Conservation (phyloP, 2,797 vertebrate genomes). For the Amazona ochrocephala region DNA sequence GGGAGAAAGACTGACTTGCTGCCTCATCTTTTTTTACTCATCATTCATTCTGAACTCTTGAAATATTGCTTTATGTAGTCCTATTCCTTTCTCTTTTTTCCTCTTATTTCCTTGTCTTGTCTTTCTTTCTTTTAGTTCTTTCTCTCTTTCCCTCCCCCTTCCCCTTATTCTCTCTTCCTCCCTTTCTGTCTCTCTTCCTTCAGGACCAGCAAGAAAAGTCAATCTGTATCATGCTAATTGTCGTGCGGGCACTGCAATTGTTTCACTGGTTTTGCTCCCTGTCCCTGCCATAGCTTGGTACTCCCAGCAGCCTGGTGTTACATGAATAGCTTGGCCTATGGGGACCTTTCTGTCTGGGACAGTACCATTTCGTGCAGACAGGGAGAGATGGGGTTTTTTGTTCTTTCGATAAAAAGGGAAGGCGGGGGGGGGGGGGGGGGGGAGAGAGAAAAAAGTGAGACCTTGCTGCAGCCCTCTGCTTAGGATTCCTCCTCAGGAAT, state of each 20-base stretch:
- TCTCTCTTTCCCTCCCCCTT: background rate
- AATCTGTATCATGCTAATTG: background rate
- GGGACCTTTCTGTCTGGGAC: slow-evolving; percentile 79
- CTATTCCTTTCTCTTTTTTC: background rate
- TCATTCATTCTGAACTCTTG: background rate
- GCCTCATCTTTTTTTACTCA: background rate
- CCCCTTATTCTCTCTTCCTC: background rate
- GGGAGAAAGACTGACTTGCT: background rate
- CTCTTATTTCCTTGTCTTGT: background rate
- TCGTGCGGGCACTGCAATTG: background rate
- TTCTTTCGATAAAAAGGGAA: background rate
- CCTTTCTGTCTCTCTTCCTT: background rate
- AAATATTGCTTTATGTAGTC: background rate
- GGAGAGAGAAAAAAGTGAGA: background rate
- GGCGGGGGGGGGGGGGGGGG: too few species aligned
- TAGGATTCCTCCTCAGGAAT: slow-evolving; percentile 30
- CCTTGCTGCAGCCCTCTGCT: background rate
- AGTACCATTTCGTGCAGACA: slow-evolving; percentile 79
- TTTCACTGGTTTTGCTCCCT: background rate
- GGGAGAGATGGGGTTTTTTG: slow-evolving; percentile 66
- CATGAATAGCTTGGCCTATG: slow-evolving; percentile 66
- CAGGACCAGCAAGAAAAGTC: background rate
- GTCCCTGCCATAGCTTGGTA: background rate
- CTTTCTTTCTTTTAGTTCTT: background rate
- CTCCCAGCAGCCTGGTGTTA: slow-evolving; percentile 27